Percentiles rank a stretch among this genome's conserved stretches.
phyloP scores from a whole-genome alignment of 2,113 vertebrate species.

The Cyphomyrus discorhynchus region DNA sequence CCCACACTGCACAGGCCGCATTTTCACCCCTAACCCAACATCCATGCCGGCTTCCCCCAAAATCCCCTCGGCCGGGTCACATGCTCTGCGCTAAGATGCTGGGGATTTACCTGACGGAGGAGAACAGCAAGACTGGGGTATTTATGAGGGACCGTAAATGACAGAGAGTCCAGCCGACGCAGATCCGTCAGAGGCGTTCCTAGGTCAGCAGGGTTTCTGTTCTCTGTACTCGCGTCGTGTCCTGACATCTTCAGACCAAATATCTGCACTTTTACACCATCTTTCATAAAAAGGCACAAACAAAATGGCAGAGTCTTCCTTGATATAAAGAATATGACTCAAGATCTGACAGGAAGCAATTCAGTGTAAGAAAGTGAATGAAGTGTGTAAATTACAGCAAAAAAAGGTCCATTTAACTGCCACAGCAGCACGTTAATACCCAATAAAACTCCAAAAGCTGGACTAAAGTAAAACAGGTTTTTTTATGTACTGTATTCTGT shows the following conservation, averaged over 20 bases:
- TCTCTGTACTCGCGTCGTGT: neutral
- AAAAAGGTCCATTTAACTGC: neutral
- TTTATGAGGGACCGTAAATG: slow-evolving; percentile 2
- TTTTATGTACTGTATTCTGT: neutral
- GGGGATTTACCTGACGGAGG: neutral
- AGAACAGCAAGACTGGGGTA: neutral
- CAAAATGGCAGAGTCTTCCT: neutral
- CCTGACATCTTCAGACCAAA: neutral
- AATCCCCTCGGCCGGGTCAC: neutral
- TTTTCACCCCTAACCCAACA: neutral
- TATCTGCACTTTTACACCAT: neutral
- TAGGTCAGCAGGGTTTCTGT: neutral
- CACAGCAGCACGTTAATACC: neutral
- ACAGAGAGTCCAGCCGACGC: neutral
- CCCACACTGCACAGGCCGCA: neutral
- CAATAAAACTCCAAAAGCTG: neutral
- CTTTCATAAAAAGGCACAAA: neutral
- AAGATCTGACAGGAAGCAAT: neutral
- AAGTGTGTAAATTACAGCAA: neutral
- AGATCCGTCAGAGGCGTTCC: neutral
- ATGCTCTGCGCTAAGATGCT: neutral
- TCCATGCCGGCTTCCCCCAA: neutral
- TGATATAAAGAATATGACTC: neutral
- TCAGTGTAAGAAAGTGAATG: neutral
- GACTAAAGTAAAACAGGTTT: neutral